A percentile compares a stretch with the other conserved stretches of the same genome.
These are phyloP conservation scores for Bucco capensis DNA, from an alignment of 2,113 vertebrate species.

Conservation along the genomic window DNA sequence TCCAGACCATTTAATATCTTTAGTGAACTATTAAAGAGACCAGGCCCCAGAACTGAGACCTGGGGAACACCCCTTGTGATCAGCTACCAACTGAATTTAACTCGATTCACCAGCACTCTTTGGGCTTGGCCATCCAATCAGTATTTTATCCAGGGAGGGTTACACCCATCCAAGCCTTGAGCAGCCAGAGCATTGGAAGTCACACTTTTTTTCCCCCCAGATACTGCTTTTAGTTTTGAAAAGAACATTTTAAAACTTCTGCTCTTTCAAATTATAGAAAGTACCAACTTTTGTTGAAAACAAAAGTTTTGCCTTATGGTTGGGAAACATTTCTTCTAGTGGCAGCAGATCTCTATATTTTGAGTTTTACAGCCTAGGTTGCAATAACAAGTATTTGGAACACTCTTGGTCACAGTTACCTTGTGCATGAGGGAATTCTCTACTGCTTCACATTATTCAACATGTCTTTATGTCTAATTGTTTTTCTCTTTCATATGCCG, in stretches of 20 bases:
- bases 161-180: neutral
- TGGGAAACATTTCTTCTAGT: neutral
- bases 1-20: neutral
- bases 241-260: neutral
- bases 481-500: neutral
- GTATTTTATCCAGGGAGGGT: neutral
- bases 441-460: neutral
- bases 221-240: neutral
- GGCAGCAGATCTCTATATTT: neutral
- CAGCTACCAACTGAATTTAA: too few species aligned
- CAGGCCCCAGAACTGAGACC: neutral
- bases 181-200: neutral
- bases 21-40: neutral
- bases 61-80: neutral
- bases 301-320: neutral
- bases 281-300: neutral
- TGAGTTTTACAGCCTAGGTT: neutral
- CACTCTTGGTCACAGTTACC: neutral
- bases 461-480: neutral
- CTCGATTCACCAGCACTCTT: neutral
- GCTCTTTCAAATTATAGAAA: neutral
- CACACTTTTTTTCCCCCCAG: rapidly evolving
- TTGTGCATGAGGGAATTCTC: neutral
- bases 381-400: neutral
- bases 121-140: neutral